These are phyloP conservation scores for Metalampra italica DNA, from an alignment of 2,888 invertebrate genomes.

Conservation along the genomic window DNA sequence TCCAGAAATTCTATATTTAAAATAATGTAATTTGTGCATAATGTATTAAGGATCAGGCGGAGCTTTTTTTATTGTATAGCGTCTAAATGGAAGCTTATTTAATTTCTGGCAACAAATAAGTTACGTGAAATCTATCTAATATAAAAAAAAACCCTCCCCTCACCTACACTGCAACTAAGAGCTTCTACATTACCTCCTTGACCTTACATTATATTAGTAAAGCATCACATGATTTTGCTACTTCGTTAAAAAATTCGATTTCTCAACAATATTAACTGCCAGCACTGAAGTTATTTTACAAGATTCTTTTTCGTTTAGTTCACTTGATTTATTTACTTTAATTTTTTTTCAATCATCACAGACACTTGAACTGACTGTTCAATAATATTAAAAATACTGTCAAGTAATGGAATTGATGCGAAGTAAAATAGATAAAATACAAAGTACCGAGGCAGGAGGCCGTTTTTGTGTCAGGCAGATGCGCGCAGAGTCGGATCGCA, in stretches of 20 bases:
- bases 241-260: conserved; percentile 19
- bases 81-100: too few species aligned
- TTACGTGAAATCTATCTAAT: too few species aligned
- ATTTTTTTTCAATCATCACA: conserved; percentile 26
- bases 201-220: conserved; percentile 22
- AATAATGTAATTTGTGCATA: too few species aligned
- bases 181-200: too few species aligned
- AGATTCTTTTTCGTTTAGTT: background rate
- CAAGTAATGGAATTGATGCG: conserved; percentile 29
- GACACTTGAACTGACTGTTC: conserved; percentile 29
- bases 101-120: too few species aligned
- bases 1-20: too few species aligned
- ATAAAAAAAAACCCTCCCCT: too few species aligned
- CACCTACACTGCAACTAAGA: too few species aligned
- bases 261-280: conserved; percentile 29
- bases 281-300: conserved; percentile 12
- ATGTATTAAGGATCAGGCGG: too few species aligned
- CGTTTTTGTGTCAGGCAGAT: background rate
- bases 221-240: conserved; percentile 56
- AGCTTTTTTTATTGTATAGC: too few species aligned
- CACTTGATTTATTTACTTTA: conserved; percentile 5
- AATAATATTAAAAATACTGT: conserved; percentile 28
- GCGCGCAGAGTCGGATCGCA: background rate
- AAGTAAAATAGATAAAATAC: conserved; percentile 13
- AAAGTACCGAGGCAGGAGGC: background rate